Base-by-base conservation (phyloP, 92 coral and sea anemone species). In the Parazoanthus swiftii region DNA sequence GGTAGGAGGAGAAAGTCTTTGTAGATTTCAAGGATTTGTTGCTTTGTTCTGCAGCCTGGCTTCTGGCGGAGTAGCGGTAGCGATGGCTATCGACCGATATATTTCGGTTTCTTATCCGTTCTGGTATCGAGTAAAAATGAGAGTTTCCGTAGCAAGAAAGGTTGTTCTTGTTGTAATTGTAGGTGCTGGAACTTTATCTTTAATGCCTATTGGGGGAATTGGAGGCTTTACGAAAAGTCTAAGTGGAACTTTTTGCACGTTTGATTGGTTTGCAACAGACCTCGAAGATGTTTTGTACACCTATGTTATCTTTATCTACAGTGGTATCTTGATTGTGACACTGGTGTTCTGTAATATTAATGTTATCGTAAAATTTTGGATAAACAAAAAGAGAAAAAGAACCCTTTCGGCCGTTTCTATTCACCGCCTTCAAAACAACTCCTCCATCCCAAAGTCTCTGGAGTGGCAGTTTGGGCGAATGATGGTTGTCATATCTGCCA, bases 401-500 rank as follows among this genome's bases (percentile, higher is more conserved):
- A n/a, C 37, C 38, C 75, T 82, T 14, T 82, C 86, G 59, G 59
- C 59, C 3, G 9, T 54, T 54, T 54, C 59, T 54, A 15, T 54
- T 54, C 0, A 11, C 20, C 59, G 59, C 9, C 18, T 0, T 54
- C 59, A 54, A 54, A 11, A 54, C 16, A 67, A n/a, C 21, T 42
- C 38, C 15, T 14, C 63, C 29, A 33, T 56, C 23, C 35, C 21
- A 38, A 82, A 82, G 10, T 67, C 86, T 5, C 77, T 82, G 20
- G 86, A 82, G 42, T 82, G 77, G 77, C 86, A 82, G 44, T 82
- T 82, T 68, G 86, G 86, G 11, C 75, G 86, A 13, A 82, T 82
- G 86, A 82, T 82, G 86, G 63, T 82, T 6, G 59, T 82, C 0
- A 68, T 82, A 15, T 82, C 86, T 48, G 46, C 39, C 3, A 73